Evolutionary conservation across 1,140 invertebrate genomes (phyloP).

Genomic region (Pseudomyrmex dendroicus): DNA sequence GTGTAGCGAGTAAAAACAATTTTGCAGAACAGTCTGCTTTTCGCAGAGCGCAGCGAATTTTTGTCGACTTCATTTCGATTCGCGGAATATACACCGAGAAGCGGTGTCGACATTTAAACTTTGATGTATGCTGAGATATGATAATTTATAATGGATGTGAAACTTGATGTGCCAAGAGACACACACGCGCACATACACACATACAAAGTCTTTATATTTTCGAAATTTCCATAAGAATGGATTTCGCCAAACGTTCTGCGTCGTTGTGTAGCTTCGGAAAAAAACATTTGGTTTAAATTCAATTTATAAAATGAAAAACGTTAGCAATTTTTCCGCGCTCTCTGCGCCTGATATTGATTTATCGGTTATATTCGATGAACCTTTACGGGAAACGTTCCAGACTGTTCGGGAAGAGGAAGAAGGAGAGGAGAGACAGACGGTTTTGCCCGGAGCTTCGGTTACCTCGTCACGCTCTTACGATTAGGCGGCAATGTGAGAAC

Average conservation of each 20-base stretch:
- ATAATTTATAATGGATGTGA: too few relatives aligned
- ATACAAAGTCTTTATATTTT: too few relatives aligned
- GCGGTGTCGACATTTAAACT: background rate
- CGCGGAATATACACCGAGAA: background rate
- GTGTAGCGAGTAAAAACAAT: too few relatives aligned
- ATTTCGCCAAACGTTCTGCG: background rate
- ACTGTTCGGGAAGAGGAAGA: slow-evolving; percentile 29
- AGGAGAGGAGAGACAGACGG: slow-evolving; percentile 34
- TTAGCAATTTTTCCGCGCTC: background rate
- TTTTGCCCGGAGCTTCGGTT: slow-evolving; percentile 60
- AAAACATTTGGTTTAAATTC: background rate
- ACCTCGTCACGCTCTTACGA: slow-evolving; percentile 72
- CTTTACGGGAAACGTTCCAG: slow-evolving; percentile 2
- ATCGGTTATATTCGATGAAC: slow-evolving; percentile 31
- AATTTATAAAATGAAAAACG: background rate
- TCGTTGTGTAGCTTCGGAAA: background rate
- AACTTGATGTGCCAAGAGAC: background rate
- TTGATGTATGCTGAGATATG: too few relatives aligned
- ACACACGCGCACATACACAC: background rate
- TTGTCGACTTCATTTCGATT: background rate
- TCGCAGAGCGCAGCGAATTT: background rate
- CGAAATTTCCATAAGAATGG: too few relatives aligned
- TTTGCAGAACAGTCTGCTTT: background rate
- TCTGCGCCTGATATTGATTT: slow-evolving; percentile 25
- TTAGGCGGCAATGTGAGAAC: slow-evolving; percentile 68